Conservation (phyloP, 2,113 vertebrate genomes). For the Otus sunia region DNA sequence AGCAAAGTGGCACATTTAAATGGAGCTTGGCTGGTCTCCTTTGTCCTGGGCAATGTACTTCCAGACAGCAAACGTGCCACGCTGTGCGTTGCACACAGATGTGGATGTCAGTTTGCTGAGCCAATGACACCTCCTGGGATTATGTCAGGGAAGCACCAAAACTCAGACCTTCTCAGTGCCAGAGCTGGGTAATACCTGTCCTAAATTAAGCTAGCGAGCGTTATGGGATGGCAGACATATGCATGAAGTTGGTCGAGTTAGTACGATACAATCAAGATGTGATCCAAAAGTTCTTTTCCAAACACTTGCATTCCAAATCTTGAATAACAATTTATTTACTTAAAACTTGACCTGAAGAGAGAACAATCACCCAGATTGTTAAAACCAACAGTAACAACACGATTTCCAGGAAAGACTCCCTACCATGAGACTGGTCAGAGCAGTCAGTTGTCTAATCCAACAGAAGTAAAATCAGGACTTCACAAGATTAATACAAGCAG, state of each 20-base stretch:
- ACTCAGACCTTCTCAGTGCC: background rate
- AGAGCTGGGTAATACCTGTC: background rate
- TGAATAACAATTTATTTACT: background rate
- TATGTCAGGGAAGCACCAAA: background rate
- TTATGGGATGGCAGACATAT: background rate
- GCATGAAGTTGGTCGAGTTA: background rate
- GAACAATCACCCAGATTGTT: background rate
- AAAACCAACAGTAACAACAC: background rate
- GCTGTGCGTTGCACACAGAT: background rate
- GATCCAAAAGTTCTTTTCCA: background rate
- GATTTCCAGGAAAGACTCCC: background rate
- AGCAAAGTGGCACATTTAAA: background rate
- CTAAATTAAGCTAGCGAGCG: background rate
- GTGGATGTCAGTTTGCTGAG: background rate
- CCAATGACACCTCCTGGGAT: background rate
- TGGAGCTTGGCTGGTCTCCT: background rate
- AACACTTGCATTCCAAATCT: background rate
- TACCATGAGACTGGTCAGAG: background rate
- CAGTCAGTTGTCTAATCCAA: background rate
- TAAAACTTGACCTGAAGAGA: background rate
- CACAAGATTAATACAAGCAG: background rate
- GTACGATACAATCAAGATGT: background rate
- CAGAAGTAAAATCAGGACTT: background rate
- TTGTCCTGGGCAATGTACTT: fast-evolving
- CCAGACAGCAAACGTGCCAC: background rate